These are phyloP conservation scores for Ophiothrix spiculata DNA, from an alignment of 35 echinoderm and acorn worm genomes.

Conservation along the genomic window DNA sequence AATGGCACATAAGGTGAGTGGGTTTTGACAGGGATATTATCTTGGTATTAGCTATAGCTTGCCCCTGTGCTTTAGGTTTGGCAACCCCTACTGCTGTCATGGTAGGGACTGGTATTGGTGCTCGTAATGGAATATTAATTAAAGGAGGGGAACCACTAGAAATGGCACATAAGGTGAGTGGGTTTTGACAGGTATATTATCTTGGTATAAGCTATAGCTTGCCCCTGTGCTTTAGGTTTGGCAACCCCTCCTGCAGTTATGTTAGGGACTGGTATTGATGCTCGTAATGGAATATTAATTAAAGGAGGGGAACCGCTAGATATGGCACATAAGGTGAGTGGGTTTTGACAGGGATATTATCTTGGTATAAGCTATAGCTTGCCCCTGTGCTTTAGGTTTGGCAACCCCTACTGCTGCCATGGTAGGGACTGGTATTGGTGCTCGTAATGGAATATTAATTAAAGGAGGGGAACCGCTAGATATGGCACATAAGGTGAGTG, in stretches of 20 bases:
- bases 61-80: constrained; percentile 89
- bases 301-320: too few relatives aligned
- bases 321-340: constrained; percentile 74
- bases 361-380: constrained; percentile 90
- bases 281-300: too few relatives aligned
- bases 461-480: constrained; percentile 98
- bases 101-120: constrained; percentile 95
- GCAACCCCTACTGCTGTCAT: constrained; percentile 99
- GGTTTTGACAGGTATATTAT: too few relatives aligned
- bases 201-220: too few relatives aligned
- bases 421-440: constrained; percentile 95
- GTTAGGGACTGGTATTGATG: too few relatives aligned
- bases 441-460: constrained; percentile 82
- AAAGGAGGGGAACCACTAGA: constrained; percentile 98
- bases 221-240: too few relatives aligned
- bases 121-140: constrained; percentile 82
- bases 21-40: too few relatives aligned
- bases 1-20: too few relatives aligned
- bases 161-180: too few relatives aligned
- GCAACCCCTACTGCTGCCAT: constrained; percentile 98
- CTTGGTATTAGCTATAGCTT: constrained; percentile 95
- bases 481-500: constrained; percentile 93
- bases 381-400: constrained; percentile 89
- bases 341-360: too few relatives aligned
- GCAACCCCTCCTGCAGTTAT: too few relatives aligned